Conservation (phyloP, 35 echinoderm and acorn worm genomes). For the Nesometra sesokonis region DNA sequence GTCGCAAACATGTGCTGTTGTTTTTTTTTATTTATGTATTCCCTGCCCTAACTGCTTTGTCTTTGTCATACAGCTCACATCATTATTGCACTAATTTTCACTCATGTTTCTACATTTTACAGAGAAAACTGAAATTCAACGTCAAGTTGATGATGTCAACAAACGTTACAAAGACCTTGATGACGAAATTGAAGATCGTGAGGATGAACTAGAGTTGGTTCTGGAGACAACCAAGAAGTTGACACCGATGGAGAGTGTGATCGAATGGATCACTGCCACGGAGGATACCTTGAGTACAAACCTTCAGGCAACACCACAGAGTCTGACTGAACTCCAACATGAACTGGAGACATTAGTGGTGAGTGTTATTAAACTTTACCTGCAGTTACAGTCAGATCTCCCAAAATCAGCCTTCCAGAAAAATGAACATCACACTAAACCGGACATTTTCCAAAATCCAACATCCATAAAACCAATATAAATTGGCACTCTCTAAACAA, state of each 20-base stretch:
- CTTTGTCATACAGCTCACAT: too few relatives aligned
- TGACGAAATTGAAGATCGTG: slow-evolving; percentile 75
- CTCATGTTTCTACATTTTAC: too few relatives aligned
- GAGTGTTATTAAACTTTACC: too few relatives aligned
- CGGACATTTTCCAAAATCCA: too few relatives aligned
- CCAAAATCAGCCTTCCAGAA: too few relatives aligned
- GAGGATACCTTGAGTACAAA: slow-evolving; percentile 23
- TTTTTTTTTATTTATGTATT: neutral
- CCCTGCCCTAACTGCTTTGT: too few relatives aligned
- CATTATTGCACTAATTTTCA: too few relatives aligned
- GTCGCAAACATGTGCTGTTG: too few relatives aligned
- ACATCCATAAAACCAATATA: too few relatives aligned
- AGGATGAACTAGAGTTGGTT: slow-evolving; percentile 78
- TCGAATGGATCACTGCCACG: slow-evolving; percentile 61
- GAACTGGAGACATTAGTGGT: neutral
- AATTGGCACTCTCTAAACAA: too few relatives aligned
- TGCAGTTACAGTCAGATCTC: too few relatives aligned
- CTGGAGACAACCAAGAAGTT: slow-evolving; percentile 64
- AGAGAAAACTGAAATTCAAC: slow-evolving; percentile 87
- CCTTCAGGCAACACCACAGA: neutral
- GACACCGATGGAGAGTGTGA: slow-evolving; percentile 63
- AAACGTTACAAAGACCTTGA: slow-evolving; percentile 72
- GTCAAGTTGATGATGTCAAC: slow-evolving; percentile 77
- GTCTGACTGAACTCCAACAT: neutral
- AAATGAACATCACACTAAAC: too few relatives aligned